Conservation (phyloP, 2,113 vertebrate genomes). For the Setophaga coronata region DNA sequence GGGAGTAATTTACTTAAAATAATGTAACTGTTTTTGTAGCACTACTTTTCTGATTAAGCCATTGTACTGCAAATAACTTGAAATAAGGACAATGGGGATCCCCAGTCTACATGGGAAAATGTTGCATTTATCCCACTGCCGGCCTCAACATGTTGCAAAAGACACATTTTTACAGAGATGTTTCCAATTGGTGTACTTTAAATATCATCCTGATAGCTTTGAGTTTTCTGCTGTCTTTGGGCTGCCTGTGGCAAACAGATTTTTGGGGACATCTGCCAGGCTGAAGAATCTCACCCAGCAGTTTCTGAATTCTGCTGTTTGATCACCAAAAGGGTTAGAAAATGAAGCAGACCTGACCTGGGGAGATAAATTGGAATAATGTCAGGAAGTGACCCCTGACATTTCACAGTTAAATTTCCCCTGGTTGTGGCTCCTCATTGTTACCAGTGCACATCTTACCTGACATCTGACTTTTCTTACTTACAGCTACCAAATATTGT, state of each 20-base stretch:
- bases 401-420: neutral
- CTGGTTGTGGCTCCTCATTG: neutral
- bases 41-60: neutral
- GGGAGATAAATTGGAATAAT: neutral
- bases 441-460: neutral
- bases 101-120: neutral
- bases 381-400: neutral
- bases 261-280: neutral
- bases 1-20: conserved; percentile 54
- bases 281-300: neutral
- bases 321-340: neutral
- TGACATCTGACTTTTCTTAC: neutral
- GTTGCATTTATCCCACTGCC: neutral
- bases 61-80: conserved; percentile 17
- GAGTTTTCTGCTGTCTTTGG: neutral
- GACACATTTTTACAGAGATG: neutral
- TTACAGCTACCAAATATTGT: neutral
- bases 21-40: neutral
- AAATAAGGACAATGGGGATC: neutral
- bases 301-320: neutral
- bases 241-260: neutral
- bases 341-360: neutral
- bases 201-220: neutral
- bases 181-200: neutral
- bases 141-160: neutral